These are phyloP conservation scores for Spizaetus ornatus DNA, from an alignment of 2,113 vertebrate species.

Conservation along the genomic window DNA sequence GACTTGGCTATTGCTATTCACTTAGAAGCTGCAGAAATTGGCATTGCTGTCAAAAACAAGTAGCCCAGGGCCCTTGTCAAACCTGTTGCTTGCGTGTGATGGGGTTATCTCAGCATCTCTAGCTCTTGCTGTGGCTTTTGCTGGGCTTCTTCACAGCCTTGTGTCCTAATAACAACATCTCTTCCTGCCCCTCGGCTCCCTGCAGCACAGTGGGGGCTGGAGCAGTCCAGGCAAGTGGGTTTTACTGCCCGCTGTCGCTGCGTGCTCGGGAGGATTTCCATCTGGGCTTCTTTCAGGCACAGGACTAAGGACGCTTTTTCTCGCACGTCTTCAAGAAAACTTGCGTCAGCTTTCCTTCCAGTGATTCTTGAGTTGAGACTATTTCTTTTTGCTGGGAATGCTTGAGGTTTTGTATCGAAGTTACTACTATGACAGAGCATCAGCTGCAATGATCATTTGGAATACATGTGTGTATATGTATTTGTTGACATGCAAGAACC, in stretches of 20 bases:
- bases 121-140: neutral
- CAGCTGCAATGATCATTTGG: neutral
- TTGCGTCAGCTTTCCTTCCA: neutral
- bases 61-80: neutral
- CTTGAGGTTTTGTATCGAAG: neutral
- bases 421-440: neutral
- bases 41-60: neutral
- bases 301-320: neutral
- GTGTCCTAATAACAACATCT: neutral
- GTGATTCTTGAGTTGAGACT: neutral
- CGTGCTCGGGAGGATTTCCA: too few relatives aligned
- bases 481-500: neutral
- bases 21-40: neutral
- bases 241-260: neutral
- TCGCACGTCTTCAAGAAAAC: neutral
- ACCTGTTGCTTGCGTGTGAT: neutral
- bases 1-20: neutral
- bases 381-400: neutral
- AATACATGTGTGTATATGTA: neutral
- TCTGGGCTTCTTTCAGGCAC: neutral
- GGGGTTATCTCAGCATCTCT: neutral
- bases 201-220: fast-evolving
- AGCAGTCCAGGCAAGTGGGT: fast-evolving
- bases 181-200: too few relatives aligned
- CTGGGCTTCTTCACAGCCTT: neutral